Base-by-base conservation (phyloP, 1,140 invertebrate genomes). In the Oppia nitens region DNA sequence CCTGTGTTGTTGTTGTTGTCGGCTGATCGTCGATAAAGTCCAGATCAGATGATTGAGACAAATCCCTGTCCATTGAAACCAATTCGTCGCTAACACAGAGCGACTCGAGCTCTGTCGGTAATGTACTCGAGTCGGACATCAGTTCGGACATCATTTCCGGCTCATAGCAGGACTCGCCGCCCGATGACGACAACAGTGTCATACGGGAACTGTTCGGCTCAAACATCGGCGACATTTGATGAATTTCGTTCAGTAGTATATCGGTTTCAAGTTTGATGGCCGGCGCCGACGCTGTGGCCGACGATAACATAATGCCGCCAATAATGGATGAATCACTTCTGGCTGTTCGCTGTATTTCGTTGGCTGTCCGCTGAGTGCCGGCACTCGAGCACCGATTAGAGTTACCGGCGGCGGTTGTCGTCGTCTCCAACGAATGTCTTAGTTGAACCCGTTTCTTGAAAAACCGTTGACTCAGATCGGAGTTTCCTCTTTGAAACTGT, bases 391-490 rank as follows among this genome's bases (percentile, higher is more conserved):
- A 24, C 24, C 17, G 40, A 48, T 60, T 24, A 59, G 50, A 14
- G 26, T 21, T 23, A 9, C 14, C 20, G 6, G 49, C n/a, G 6
- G 49, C 47, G 59, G n/a, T 28, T 4, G n/a, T 0, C 50, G 25
- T 28, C 17, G 58, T 61, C 40, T 67, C 65, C 20, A 66, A 53
- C 2, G 66, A 66, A 57, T 74, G 81, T 77, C 79, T 83, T 68
- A 86, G 77, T 55, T 85, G 87, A 59, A 89, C 85, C 69, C 83
- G 78, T 73, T 87, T 88, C 69, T 84, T 83, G 85, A 82, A 68
- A 20, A 62, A 12, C 12, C 83, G 77, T 71, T 80, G 83, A 60
- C 84, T 82, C 61, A 87, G 77, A 71, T 87, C 85, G 40, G 84
- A 85, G 68, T 82, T 80, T 29, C 83, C 83, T 54, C 83, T 73